Conservation (phyloP, 2,888 invertebrate species). For the Lepetodrilus schrolli region DNA sequence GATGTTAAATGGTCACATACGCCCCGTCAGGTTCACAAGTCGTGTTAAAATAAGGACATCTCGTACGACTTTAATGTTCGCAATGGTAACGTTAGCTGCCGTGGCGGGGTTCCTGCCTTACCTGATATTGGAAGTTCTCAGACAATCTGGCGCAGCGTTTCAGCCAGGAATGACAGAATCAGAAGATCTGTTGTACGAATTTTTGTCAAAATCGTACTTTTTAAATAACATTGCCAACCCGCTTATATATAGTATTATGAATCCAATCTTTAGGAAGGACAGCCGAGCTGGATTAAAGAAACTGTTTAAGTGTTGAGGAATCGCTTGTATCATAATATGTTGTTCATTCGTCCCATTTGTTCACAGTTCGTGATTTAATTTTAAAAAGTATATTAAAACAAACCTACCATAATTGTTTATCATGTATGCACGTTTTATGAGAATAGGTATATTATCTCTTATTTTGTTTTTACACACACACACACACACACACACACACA, state of each 20-base stretch:
- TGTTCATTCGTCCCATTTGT: too few relatives aligned
- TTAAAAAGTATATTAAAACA: too few relatives aligned
- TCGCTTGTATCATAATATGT: too few relatives aligned
- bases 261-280: conserved; percentile 39
- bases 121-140: conserved; percentile 54
- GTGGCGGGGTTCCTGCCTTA: conserved; percentile 61
- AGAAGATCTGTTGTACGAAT: conserved; percentile 51
- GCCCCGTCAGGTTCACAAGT: conserved; percentile 9
- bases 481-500: too few relatives aligned
- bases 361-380: too few relatives aligned
- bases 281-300: conserved; percentile 34
- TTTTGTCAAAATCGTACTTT: conserved; percentile 60
- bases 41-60: conserved; percentile 47
- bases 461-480: too few relatives aligned
- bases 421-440: too few relatives aligned
- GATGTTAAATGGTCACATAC: background rate
- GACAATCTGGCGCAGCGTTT: conserved; percentile 44
- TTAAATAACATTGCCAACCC: conserved; percentile 47
- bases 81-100: conserved; percentile 55
- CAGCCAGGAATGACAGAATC: conserved; percentile 34
- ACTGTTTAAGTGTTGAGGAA: conserved; percentile 13
- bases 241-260: conserved; percentile 45
- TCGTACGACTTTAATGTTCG: conserved; percentile 57
- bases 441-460: too few relatives aligned
- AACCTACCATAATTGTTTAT: too few relatives aligned